A percentile compares a stretch with the other conserved stretches of the same genome.
These are phyloP conservation scores for Glyphotaelius pellucidus DNA, from an alignment of 2,888 invertebrate genomes.

Conservation along the genomic window DNA sequence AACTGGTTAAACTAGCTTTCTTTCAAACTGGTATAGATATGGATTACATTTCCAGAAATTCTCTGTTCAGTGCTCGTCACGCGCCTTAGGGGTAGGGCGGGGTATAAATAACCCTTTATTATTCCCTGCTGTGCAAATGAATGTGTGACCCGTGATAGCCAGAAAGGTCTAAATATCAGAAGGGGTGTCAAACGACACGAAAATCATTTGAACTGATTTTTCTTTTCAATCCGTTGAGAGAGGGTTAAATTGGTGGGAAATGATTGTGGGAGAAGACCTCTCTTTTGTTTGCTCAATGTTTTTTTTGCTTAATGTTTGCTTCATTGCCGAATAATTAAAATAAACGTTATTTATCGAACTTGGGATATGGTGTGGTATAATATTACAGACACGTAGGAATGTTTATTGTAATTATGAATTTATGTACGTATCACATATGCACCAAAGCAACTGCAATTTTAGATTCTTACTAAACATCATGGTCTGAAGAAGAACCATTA, in stretches of 20 bases:
- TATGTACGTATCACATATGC: too few species aligned
- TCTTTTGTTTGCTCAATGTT: background rate
- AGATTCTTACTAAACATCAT: too few species aligned
- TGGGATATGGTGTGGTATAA: too few species aligned
- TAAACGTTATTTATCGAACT: too few species aligned
- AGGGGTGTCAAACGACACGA: background rate
- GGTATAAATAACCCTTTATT: slow-evolving; percentile 48
- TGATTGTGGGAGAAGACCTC: background rate
- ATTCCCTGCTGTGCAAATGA: slow-evolving; percentile 6
- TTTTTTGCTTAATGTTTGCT: background rate
- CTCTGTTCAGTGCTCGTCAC: background rate
- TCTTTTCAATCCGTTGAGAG: background rate
- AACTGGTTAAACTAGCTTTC: background rate
- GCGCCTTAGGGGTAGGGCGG: background rate
- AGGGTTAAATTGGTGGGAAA: background rate
- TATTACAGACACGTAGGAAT: too few species aligned
- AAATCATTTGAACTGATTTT: slow-evolving; percentile 23
- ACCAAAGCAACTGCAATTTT: too few species aligned
- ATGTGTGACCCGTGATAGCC: slow-evolving; percentile 14
- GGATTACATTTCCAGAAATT: background rate
- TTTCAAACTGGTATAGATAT: background rate
- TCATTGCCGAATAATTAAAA: background rate
- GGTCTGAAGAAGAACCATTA: too few species aligned
- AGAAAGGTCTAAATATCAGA: slow-evolving; percentile 18
- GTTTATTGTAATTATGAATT: too few species aligned